A percentile compares a stretch with the other conserved stretches of the same genome.
Conservation (phyloP, 2,113 vertebrate genomes). For the Saccopteryx leptura region DNA sequence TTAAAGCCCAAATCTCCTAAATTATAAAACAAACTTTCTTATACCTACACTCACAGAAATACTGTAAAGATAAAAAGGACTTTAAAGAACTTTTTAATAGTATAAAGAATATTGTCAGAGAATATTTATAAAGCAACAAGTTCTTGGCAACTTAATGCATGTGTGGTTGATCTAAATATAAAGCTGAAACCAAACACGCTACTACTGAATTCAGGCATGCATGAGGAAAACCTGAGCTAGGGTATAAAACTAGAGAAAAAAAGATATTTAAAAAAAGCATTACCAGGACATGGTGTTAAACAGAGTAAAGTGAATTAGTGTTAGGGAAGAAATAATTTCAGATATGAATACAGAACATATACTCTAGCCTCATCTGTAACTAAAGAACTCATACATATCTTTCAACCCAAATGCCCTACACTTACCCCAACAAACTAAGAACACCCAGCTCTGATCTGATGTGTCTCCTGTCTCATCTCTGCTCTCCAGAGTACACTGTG, state of each 20-base stretch:
- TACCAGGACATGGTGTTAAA: not conserved
- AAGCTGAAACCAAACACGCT: slow-evolving; percentile 46
- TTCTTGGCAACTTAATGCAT: not conserved
- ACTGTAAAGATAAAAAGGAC: slow-evolving; percentile 33
- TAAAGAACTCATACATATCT: not conserved
- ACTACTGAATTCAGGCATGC: slow-evolving; percentile 12
- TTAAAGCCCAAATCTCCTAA: slow-evolving; percentile 4
- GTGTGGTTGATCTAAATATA: slow-evolving; percentile 32
- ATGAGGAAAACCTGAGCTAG: slow-evolving; percentile 19
- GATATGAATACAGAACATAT: not conserved
- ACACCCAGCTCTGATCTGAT: not conserved
- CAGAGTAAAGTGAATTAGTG: not conserved
- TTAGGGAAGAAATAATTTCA: slow-evolving; percentile 44
- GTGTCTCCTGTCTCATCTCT: not conserved
- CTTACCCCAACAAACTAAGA: slow-evolving; percentile 19
- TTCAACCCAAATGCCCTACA: slow-evolving; percentile 25
- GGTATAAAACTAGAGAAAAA: not conserved
- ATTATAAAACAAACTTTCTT: slow-evolving; percentile 38
- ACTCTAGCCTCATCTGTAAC: not conserved
- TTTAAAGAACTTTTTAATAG: not conserved
- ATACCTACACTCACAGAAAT: not conserved
- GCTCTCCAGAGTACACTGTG: not conserved
- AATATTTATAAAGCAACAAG: slow-evolving; percentile 30
- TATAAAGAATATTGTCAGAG: not conserved
- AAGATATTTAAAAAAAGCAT: not conserved